These are phyloP conservation scores for Amorpha juglandis DNA, from an alignment of 2,888 invertebrate species.

Conservation along the genomic window DNA sequence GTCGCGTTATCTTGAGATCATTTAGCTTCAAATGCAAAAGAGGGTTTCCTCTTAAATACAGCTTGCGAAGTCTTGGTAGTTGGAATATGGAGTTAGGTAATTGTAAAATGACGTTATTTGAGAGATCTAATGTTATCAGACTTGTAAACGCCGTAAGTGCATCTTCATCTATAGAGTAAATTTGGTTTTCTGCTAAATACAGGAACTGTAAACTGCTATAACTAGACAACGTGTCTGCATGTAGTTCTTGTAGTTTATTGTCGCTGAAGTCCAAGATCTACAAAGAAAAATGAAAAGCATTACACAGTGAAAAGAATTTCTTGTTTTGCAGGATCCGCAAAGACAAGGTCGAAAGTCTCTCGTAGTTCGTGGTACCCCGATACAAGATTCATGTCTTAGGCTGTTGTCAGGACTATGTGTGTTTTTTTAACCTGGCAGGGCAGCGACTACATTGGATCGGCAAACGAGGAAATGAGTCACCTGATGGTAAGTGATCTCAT, in stretches of 20 bases:
- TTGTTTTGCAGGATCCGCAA: no score
- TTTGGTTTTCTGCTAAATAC: slow-evolving; percentile 85
- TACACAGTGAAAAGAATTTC: no score
- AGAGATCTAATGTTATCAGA: slow-evolving; percentile 83
- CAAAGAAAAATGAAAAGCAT: slow-evolving; percentile 47
- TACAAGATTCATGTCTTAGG: no score
- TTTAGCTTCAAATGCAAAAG: slow-evolving; percentile 69
- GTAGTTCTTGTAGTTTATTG: slow-evolving; percentile 82
- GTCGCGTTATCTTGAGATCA: slow-evolving; percentile 70
- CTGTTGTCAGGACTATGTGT: no score
- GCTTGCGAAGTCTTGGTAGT: slow-evolving; percentile 84
- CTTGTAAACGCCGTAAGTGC: slow-evolving; percentile 77
- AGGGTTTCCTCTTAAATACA: slow-evolving; percentile 84
- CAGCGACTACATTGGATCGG: no score
- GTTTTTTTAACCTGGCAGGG: no score
- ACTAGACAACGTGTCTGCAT: slow-evolving; percentile 73
- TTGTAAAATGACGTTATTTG: slow-evolving; percentile 79
- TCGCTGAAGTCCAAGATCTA: slow-evolving; percentile 85
- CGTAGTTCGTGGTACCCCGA: no score
- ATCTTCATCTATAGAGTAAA: slow-evolving; percentile 80
- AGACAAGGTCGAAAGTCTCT: neutral
- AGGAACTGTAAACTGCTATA: slow-evolving; percentile 82
- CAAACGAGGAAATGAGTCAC: no score
- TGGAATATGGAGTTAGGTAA: slow-evolving; percentile 81
- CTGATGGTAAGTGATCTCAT: no score